Evolutionary conservation across 2,888 invertebrate genomes (phyloP), one percentile per base, ranked within the genome.

Genomic region (Disparrhopalites patrizii): DNA sequence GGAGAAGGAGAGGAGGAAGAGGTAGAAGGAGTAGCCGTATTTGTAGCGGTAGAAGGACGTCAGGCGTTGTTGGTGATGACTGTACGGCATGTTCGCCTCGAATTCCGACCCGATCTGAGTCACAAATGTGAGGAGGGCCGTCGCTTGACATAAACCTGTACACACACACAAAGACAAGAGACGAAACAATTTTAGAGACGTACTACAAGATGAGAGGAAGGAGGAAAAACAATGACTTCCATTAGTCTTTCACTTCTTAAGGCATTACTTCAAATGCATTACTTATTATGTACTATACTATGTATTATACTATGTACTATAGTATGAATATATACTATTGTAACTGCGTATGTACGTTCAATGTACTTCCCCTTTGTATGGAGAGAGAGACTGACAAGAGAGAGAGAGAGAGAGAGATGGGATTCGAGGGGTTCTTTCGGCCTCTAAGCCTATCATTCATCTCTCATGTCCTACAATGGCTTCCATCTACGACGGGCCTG

Each of bases 21-120:
- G 66, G 55, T 74, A 74, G 56, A 74, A 74, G 40, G 70, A 70
- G 54, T 68, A 72, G 25, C 74, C 74, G 52, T 74, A 74, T 58
- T 74, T 74, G 62, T 74, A 74, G 27, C 69, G 65, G 67, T 74
- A 74, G 63, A 73, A 72, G n/a, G 70, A 70, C 38, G 72, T 73
- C 51, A 73, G 68, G 63, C 69, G 63, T 60, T 66, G 65, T 36
- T 70, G 69, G 38, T 68, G 71, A 51, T 69, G 69, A 56, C 68
- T 68, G 62, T 71, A 73, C 27, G 70, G 70, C 23, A 71, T 62
- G 38, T 69, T 74, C 4, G 74, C 73, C 30, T 74, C 74, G 60
- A 74, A 74, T 52, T 74, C 74, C 10, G 74, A 74, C 5, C 74
- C 74, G 15, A 74, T 73, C 33, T 74, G 74, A 25, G 70, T 68